Conservation (phyloP, 2,888 invertebrate genomes). For the Ischnura elegans region DNA sequence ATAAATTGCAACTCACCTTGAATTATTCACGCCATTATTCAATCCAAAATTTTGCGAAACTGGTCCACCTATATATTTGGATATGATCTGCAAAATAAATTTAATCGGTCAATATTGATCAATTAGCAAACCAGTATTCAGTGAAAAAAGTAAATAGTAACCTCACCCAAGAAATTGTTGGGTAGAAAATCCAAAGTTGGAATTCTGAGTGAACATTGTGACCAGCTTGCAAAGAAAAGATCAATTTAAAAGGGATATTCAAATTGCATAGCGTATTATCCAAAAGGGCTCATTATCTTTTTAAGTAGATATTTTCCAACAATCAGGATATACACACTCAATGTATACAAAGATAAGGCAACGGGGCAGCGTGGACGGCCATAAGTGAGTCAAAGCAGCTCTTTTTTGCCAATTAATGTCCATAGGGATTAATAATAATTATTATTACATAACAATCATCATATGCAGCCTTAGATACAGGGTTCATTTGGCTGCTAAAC, state of each 20-base stretch:
- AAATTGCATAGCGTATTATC: background rate
- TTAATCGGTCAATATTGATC: background rate
- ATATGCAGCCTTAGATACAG: too few relatives aligned
- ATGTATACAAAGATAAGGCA: too few relatives aligned
- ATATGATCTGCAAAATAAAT: constrained; percentile 70
- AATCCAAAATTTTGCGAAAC: constrained; percentile 69
- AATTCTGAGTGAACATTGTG: constrained; percentile 57
- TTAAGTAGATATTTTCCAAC: too few relatives aligned
- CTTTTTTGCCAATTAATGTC: too few relatives aligned
- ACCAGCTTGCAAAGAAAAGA: constrained; percentile 68
- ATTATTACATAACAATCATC: too few relatives aligned
- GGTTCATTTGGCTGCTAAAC: too few relatives aligned
- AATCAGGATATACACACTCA: too few relatives aligned
- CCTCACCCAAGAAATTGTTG: constrained; percentile 65
- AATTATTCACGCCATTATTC: constrained; percentile 35
- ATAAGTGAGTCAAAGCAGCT: too few relatives aligned
- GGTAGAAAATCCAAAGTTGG: constrained; percentile 49
- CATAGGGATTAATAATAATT: too few relatives aligned
- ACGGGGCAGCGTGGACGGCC: too few relatives aligned
- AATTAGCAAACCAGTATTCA: background rate
- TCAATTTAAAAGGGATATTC: background rate
- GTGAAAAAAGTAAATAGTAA: background rate
- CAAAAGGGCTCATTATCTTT: too few relatives aligned
- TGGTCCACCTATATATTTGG: constrained; percentile 71
- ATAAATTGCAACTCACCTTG: constrained; percentile 55